Evolutionary conservation across 2,888 invertebrate genomes (phyloP).

Genomic region (Augiades crinisus): DNA sequence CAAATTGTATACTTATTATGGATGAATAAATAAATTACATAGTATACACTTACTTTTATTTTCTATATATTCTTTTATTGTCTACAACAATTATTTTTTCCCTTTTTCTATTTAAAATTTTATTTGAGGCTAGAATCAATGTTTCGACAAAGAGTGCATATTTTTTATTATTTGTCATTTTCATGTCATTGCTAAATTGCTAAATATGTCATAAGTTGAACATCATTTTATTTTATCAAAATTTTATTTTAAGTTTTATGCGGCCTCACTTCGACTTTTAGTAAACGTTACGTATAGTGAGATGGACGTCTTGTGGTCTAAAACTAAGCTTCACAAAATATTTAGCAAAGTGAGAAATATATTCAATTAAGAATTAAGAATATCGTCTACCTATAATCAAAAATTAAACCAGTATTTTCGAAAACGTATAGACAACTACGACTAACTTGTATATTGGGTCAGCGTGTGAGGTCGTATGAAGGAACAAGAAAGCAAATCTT

Average conservation of each 20-base stretch:
- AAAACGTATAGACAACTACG: not conserved
- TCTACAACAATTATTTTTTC: too few species aligned
- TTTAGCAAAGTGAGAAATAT: conserved; percentile 39
- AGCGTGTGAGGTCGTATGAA: not conserved
- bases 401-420: too few species aligned
- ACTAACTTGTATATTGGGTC: not conserved
- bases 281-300: conserved; percentile 6
- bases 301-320: conserved; percentile 48
- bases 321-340: conserved; percentile 44
- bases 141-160: too few species aligned
- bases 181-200: too few species aligned
- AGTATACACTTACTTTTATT: too few species aligned
- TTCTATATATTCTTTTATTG: too few species aligned
- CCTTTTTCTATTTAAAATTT: too few species aligned
- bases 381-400: not conserved
- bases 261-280: not conserved
- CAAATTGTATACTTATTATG: too few species aligned
- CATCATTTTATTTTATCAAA: conserved; percentile 18
- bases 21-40: too few species aligned
- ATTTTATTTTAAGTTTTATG: not conserved
- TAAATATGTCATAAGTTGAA: not conserved
- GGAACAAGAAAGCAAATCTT: not conserved
- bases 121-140: too few species aligned
- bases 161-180: too few species aligned
- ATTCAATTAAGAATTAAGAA: not conserved